phyloP scores from a whole-genome alignment of 2,888 invertebrate genomes.

The Cacoxenus indagator region DNA sequence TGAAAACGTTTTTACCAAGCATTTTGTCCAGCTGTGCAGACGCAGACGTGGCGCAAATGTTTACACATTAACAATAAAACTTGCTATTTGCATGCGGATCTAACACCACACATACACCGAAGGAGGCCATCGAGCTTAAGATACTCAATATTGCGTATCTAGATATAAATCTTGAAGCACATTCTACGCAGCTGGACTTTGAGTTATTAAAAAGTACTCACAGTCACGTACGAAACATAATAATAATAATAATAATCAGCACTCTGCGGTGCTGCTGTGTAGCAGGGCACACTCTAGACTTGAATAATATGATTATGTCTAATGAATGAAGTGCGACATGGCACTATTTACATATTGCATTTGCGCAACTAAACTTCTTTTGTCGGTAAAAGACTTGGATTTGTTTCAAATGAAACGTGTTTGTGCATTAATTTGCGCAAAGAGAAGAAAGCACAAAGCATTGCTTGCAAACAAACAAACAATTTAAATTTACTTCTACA shows the following conservation, averaged over 20 bases:
- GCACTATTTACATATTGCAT: background rate
- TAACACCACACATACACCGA: too few relatives aligned
- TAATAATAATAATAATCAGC: background rate
- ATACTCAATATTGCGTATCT: background rate
- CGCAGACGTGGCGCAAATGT: too few relatives aligned
- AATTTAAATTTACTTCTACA: background rate
- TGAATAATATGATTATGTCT: background rate
- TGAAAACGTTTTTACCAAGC: background rate
- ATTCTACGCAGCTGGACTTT: background rate
- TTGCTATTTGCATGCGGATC: background rate
- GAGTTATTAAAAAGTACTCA: background rate
- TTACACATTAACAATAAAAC: background rate
- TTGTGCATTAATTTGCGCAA: conserved; percentile 48
- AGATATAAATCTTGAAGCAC: background rate
- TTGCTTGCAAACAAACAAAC: too few relatives aligned
- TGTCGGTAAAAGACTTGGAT: background rate
- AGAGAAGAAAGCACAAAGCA: background rate
- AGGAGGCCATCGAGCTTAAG: background rate
- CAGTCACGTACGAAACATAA: conserved; percentile 34
- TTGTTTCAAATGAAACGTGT: conserved; percentile 41
- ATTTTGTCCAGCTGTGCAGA: background rate
- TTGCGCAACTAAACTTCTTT: background rate
- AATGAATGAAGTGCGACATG: conserved; percentile 15
- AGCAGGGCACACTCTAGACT: background rate
- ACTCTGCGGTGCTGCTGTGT: too few relatives aligned